These are phyloP conservation scores for Atherix ibis DNA, from an alignment of 2,888 invertebrate species.

Conservation along the genomic window DNA sequence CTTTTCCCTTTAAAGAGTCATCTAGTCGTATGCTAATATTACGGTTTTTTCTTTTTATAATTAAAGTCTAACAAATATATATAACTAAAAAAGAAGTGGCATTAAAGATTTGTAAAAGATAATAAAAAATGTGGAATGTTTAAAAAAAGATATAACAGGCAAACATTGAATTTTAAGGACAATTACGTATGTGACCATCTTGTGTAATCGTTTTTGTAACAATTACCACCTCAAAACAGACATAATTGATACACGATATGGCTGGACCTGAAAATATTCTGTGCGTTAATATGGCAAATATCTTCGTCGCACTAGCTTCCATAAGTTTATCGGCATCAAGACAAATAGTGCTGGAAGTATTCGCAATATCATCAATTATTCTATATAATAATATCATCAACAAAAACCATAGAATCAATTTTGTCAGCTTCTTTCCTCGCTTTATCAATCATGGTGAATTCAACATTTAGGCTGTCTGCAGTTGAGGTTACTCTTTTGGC, in stretches of 20 bases:
- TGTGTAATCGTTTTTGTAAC: conserved; percentile 89
- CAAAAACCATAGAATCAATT: conserved; percentile 80
- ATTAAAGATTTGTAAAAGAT: conserved; percentile 7
- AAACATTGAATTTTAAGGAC: conserved; percentile 75
- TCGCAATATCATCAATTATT: conserved; percentile 83
- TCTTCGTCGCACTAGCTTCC: conserved; percentile 70
- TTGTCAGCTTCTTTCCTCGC: conserved; percentile 80
- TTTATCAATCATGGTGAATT: conserved; percentile 85
- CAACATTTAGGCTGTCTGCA: conserved; percentile 77
- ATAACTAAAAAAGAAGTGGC: conserved; percentile 1
- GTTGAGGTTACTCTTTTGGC: conserved; percentile 82
- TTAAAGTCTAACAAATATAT: conserved; percentile 6
- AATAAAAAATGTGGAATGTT: conserved; percentile 59
- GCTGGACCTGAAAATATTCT: conserved; percentile 85
- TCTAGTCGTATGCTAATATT: conserved; percentile 1
- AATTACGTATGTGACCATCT: conserved; percentile 68
- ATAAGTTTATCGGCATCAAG: conserved; percentile 73
- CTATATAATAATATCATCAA: conserved; percentile 72
- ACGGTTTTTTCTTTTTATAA: conserved; percentile 5
- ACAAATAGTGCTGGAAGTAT: conserved; percentile 80
- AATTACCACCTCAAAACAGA: conserved; percentile 75
- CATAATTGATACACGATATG: conserved; percentile 69
- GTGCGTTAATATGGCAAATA: conserved; percentile 78
- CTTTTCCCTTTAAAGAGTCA: not conserved
- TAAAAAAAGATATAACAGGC: conserved; percentile 94